Evolutionary conservation across 2,797 vertebrate species (phyloP), one percentile per base, ranked within the genome.

Genomic region (Arrhamphus sclerolepis): DNA sequence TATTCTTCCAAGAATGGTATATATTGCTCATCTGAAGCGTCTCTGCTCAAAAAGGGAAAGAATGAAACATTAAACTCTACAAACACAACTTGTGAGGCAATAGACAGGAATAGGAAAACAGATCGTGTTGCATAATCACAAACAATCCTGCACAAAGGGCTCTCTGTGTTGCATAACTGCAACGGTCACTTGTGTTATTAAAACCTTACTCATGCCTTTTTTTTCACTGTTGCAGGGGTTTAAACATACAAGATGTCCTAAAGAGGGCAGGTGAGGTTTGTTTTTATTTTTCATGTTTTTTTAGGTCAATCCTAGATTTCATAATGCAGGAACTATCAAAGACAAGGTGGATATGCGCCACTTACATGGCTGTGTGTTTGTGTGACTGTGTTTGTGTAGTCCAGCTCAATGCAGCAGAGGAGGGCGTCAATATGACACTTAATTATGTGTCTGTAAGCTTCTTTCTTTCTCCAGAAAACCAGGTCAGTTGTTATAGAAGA

Each of bases 121-220:
- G 78, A 78, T 82, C 68, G 31, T n/a, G 77, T 87, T 89, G 81
- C 83, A 79, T 85, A 81, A 85, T 83, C 83, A 61, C 59, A 80
- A 79, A 75, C 46, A 21, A 63, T 72, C 71, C 72, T 31, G 77
- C 66, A 88, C 84, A 88, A 88, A 86, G 79, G 70, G 61, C 39
- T 54, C 64, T 84, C 71, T 87, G 85, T 87, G 57, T 80, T 82
- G 59, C 56, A 24, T 81, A 85, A 88, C 81, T 60, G 57, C 69
- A 44, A 62, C 1, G 20, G 70, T 44, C 78, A 53, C 77, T 80
- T n/a, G 63, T 78, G 31, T 83, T 84, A 80, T 85, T 78, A 80
- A 81, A 82, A 77, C 75, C 75, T 78, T 51, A 77, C 34, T 60
- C 58, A 2, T 71, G 71, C 72, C 72, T 83, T 66, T 59, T 68